Base-by-base conservation (phyloP, 2,797 vertebrate genomes). In the Crenichthys baileyi region DNA sequence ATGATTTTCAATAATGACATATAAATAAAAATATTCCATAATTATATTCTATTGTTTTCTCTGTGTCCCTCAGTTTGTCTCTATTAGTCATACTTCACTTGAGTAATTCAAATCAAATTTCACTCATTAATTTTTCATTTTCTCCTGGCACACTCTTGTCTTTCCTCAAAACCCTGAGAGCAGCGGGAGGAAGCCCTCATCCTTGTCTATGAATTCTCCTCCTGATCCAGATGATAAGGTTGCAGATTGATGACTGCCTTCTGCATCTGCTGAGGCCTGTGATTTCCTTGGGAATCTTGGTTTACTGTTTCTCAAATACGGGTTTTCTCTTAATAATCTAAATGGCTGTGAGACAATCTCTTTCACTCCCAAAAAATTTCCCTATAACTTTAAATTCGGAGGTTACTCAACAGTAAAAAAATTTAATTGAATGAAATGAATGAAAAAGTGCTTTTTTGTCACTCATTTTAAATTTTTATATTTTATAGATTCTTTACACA, bases 241-340 rank as follows among this genome's bases (percentile, higher is more conserved):
- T 96, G 95, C 96, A 95, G 87, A 95, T 94, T 94, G 94, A 94
- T 91, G 92, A 95, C 84, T 86, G 92, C 92, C 86, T 87, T 86
- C 88, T 58, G 82, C 78, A 78, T 88, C 83, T 82, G 79, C 85
- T 90, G 92, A 88, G 75, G 77, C 80, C 87, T 81, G 68, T 70
- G 79, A 88, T 89, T 94, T 90, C 94, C 85, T 58, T 73, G 94
- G 93, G 92, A 93, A 85, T 94, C 94, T 93, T 90, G 70, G 76
- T 88, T 96, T 94, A 92, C 93, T 70, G 68, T 83, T 82, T 84
- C 83, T 81, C 72, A 78, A 56, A 86, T n/a, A 78, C 85, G 84
- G 12, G 18, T 82, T 41, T 81, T 80, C 82, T 86, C 83, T 29
- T 29, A 78, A 88, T 75, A 63, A 70, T 24, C 73, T 60, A 46